These are phyloP conservation scores for Pasiphila rectangulata DNA, from an alignment of 2,888 invertebrate genomes.

Conservation along the genomic window DNA sequence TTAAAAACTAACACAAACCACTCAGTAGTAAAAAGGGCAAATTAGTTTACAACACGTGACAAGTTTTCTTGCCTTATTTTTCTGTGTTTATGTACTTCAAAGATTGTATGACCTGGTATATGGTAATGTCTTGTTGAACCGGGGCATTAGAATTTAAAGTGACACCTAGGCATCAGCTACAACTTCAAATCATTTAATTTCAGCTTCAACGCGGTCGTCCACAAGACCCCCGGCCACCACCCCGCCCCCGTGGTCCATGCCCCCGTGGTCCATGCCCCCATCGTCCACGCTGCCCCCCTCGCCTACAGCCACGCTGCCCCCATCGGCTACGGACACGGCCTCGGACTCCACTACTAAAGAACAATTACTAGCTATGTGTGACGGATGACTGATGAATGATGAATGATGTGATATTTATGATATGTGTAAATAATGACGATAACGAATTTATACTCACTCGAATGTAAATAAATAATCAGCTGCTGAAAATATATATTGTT, in stretches of 20 bases:
- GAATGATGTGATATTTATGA: slow-evolving; percentile 79
- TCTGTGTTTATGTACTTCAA: no score
- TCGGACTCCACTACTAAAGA: slow-evolving; percentile 67
- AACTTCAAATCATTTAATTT: no score
- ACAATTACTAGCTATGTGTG: slow-evolving; percentile 52
- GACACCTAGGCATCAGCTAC: no score
- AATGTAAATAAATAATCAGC: slow-evolving; percentile 73
- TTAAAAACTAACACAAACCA: no score
- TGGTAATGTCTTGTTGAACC: no score
- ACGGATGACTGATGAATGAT: slow-evolving; percentile 73
- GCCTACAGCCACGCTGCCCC: slow-evolving; percentile 52
- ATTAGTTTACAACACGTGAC: no score
- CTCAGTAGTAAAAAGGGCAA: no score
- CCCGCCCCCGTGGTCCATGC: slow-evolving; percentile 69
- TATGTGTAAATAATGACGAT: slow-evolving; percentile 66
- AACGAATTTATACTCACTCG: slow-evolving; percentile 65
- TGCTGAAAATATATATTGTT: slow-evolving; percentile 59
- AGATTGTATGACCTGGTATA: no score
- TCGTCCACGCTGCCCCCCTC: slow-evolving; percentile 49
- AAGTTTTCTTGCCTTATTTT: no score
- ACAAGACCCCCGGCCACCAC: slow-evolving; percentile 75
- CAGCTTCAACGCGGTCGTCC: slow-evolving; percentile 80
- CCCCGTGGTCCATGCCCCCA: slow-evolving; percentile 67
- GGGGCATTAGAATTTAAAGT: no score
- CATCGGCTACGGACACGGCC: slow-evolving; percentile 45